Percentiles rank a stretch among this genome's conserved stretches.
These are phyloP conservation scores for Isichthys henryi DNA, from an alignment of 2,113 vertebrate genomes.

Conservation along the genomic window DNA sequence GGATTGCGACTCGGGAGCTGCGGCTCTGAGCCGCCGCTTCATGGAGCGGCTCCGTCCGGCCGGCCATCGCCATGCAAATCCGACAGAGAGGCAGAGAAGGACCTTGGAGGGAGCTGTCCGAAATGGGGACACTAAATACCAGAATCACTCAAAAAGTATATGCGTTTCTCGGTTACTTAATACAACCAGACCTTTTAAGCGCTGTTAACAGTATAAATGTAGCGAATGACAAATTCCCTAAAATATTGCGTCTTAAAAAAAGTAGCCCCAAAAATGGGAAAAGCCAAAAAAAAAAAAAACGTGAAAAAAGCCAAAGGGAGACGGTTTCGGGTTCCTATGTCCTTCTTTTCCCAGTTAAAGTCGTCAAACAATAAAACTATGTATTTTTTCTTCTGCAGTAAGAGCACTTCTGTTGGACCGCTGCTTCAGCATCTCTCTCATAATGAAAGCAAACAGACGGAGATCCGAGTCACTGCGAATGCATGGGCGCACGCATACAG, in stretches of 20 bases:
- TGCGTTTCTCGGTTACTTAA: not conserved
- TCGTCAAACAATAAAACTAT: not conserved
- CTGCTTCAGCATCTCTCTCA: not conserved
- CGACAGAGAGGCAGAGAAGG: not conserved
- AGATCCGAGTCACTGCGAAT: not conserved
- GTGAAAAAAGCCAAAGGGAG: not conserved
- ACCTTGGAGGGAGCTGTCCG: not conserved
- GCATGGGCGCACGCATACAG: not conserved
- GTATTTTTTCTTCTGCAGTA: not conserved
- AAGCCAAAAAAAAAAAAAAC: not conserved
- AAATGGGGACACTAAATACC: not conserved
- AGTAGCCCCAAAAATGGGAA: not conserved
- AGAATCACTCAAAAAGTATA: not conserved
- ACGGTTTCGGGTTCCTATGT: not conserved
- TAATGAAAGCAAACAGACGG: not conserved
- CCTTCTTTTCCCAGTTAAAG: not conserved
- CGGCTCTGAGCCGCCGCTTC: constrained; percentile 50
- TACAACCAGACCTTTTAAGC: not conserved
- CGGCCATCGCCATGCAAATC: not conserved
- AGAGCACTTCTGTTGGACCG: not conserved
- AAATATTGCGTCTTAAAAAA: not conserved
- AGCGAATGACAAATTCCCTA: not conserved
- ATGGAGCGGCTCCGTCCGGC: not conserved
- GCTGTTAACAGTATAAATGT: not conserved
- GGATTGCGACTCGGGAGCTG: constrained; percentile 75